phyloP scores from a whole-genome alignment of 2,113 vertebrate genomes.

The Brachypteracias leptosomus region DNA sequence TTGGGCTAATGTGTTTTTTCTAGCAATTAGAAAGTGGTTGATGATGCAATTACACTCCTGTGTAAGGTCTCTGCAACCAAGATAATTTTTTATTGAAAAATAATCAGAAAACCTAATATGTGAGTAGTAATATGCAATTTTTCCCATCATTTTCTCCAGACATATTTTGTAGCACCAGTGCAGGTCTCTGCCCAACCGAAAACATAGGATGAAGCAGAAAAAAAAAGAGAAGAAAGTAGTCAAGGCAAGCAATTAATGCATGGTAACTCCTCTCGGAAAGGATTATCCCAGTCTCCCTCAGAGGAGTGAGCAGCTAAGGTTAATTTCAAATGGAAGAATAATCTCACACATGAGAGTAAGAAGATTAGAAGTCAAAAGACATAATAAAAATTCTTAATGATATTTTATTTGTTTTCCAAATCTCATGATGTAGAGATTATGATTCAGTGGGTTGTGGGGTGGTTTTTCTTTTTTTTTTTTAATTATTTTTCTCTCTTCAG shows the following conservation, averaged over 20 bases:
- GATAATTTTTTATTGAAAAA: background rate
- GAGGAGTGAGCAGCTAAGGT: background rate
- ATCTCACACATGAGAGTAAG: background rate
- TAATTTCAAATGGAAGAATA: background rate
- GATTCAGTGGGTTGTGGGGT: background rate
- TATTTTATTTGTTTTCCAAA: slow-evolving; percentile 1
- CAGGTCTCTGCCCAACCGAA: background rate
- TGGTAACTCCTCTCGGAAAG: background rate
- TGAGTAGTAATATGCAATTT: background rate
- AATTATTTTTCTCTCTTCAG: background rate
- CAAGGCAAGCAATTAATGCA: background rate
- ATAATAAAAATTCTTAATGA: background rate
- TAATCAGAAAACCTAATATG: background rate
- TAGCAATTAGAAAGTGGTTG: slow-evolving; percentile 9
- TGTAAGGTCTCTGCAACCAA: background rate
- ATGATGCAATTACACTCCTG: background rate
- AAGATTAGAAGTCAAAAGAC: slow-evolving; percentile 15
- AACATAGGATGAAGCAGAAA: background rate
- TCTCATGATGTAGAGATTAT: background rate
- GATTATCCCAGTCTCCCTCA: background rate
- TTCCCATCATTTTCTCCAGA: background rate
- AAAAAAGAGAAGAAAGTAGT: background rate
- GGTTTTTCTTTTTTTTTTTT: background rate
- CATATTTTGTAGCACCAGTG: background rate
- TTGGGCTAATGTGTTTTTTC: background rate